Evolutionary conservation across 2,113 vertebrate species (phyloP).

Genomic region (Butastur rufipennis): DNA sequence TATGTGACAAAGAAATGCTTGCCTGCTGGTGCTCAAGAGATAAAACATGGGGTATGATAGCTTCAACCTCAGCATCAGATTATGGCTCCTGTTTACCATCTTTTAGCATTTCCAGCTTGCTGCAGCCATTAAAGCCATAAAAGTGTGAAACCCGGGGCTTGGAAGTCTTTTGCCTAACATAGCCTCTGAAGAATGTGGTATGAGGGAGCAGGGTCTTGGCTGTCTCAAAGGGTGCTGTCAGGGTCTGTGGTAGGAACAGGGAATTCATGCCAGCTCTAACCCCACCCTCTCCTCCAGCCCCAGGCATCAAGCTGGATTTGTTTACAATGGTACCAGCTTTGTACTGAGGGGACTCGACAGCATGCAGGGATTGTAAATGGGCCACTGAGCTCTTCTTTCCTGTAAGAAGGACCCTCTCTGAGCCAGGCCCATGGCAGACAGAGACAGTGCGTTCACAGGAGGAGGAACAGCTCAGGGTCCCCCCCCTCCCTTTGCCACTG

Average conservation of each 20-base stretch:
- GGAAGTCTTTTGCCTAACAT: neutral
- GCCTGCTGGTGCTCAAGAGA: neutral
- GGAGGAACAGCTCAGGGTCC: neutral
- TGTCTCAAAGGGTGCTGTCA: neutral
- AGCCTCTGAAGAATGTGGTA: neutral
- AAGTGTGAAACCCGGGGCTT: neutral
- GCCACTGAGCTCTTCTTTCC: too few relatives aligned
- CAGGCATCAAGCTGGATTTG: neutral
- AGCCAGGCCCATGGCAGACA: too few relatives aligned
- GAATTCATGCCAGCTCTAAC: neutral
- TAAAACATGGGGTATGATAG: neutral
- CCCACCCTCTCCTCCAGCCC: neutral
- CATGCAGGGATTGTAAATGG: neutral
- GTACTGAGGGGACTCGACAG: rapidly evolving
- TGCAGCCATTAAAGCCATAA: neutral
- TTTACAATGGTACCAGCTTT: neutral
- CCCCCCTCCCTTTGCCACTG: too few relatives aligned
- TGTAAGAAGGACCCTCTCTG: rapidly evolving
- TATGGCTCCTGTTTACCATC: neutral
- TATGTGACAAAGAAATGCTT: neutral
- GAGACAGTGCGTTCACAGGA: rapidly evolving
- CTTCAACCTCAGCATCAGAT: neutral
- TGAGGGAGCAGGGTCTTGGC: neutral
- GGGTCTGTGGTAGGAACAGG: neutral
- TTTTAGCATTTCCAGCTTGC: neutral